Evolutionary conservation across 2,797 vertebrate genomes (phyloP), one percentile per base, ranked within the genome.

Genomic region (Eupleurogrammus muticus): DNA sequence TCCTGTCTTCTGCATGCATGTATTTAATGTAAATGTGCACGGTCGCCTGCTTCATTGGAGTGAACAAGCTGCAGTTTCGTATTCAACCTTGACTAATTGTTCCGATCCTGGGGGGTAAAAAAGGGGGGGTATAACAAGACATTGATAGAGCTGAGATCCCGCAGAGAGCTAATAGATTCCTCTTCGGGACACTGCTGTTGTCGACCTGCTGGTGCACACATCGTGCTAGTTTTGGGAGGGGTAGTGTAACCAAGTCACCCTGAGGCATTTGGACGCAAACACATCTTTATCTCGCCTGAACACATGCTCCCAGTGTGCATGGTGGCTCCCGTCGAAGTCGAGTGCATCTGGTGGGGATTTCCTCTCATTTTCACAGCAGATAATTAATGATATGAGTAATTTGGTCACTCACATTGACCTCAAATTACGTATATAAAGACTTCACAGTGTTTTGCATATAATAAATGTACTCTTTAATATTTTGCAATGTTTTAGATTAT

Each of bases 241-340:
- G 87, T 85, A 20, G 65, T 24, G 50, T 34, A 19, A 60, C 42
- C 0, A 3, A 75, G 74, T 86, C 73, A 52, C 70, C 40, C 75
- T 62, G 79, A 76, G 70, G 56, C 71, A 71, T 80, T 60, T 81
- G 71, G 49, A 73, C 28, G 55, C 77, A 75, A 80, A 86, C 70
- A 87, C 46, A 0, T 85, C 75, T 87, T 92, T 92, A 93, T 93
- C 92, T 92, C 71, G 68, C 2, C 23, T 9, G 23, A 90, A 87
- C 92, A 93, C 77, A 85, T 65, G 84, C 52, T 83, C 72, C 36
- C 84, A 72, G 55, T 49, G 54, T 65, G 59, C 77, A 57, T 65
- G 60, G 20, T 59, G 32, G 58, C 58, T 21, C 63, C 16, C 21
- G 32, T 35, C 58, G 14, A 47, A 8, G 20, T 40, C 48, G 59